Evolutionary conservation across 2,888 invertebrate species (phyloP), one percentile per base, ranked within the genome.

Genomic region (Tromatobia lineatoria): DNA sequence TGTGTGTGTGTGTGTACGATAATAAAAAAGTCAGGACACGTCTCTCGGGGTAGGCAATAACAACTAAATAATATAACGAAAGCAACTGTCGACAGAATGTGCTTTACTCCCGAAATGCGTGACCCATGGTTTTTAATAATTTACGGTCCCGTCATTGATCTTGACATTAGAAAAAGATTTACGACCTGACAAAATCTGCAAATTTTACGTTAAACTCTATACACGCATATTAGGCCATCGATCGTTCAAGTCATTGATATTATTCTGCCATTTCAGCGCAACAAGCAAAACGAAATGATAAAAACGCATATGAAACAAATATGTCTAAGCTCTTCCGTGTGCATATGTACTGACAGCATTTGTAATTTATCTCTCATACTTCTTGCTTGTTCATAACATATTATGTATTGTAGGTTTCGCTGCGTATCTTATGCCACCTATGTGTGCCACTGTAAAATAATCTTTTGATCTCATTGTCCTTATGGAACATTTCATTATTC

Each of bases 391-490:
- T 54, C 4, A 3, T 2, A 52, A 57, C 66, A n/a, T 67, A 45
- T 38, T 54, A 23, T 64, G 45, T 52, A 50, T n/a, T 66, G 45
- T 67, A 71, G 20, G 42, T 71, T 20, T 38, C 38, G 38, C 54
- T 42, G 20, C 66, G 52, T 45, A 42, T 76, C 57, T 71, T 57
- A 67, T 13, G 23, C 61, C 38, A 20, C 29, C 54, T 52, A 69
- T 25, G 67, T 67, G 57, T 64, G 42, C 23, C 66, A 42, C 38
- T 18, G 76, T 57, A 47, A 54, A 70, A 57, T 79, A 70, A 75
- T 70, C 82, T 82, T 82, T 82, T 85, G 79, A 75, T 82, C 74
- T 74, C 64, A 75, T 78, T 66, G 29, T 75, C 74, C 50, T 69
- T 45, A 34, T 23, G 11, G 45, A 69, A 79, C 54, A 82, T 84